Evolutionary conservation across 2,888 invertebrate genomes (phyloP), one percentile per base, ranked within the genome.

Genomic region (Conchocele bisecta): DNA sequence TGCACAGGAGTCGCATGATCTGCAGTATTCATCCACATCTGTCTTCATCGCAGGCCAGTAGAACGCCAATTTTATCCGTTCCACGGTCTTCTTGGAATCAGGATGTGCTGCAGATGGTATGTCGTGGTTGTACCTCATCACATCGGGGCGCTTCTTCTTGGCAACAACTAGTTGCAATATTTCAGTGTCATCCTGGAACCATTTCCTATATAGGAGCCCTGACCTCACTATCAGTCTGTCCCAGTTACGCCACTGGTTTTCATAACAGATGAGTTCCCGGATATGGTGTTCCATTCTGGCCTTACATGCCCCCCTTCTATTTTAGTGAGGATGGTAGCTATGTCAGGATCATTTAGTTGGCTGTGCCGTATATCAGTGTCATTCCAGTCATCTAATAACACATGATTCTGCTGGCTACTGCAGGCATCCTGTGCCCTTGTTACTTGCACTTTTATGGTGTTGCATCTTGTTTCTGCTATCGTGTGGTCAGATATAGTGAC

Each of bases 221-320:
- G 37, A 58, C 9, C 22, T 51, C 11, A 79, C 37, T n/a, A 31
- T 42, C 17, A 81, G 41, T 26, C 75, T 54, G 20, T 73, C 70
- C 75, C 79, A 76, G n/a, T 76, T 69, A 9, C 64, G 5, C 76
- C 72, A 76, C 6, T 79, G 42, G 59, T 58, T 39, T 75, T 80
- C 6, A 75, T n/a, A n/a, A 26, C 39, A 13, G 44, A 42, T 0
- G 41, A 20, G 11, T 29, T 50, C 1, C 31, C 11, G 15, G 70
- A 66, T 15, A 76, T 24, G 1, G 66, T 41, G 7, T 50, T n/a
- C 66, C 68, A 79, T 0, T 15, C 28, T 51, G 72, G 75, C 28
- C 61, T 35, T 1, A 17, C 20, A 11, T 17, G 22, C 3, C 50
- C 44, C 2, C 31, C 42, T n/a, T 59, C 20, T 0, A 50, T 1